phyloP scores from a whole-genome alignment of 2,113 vertebrate genomes.

The Talpa occidentalis region DNA sequence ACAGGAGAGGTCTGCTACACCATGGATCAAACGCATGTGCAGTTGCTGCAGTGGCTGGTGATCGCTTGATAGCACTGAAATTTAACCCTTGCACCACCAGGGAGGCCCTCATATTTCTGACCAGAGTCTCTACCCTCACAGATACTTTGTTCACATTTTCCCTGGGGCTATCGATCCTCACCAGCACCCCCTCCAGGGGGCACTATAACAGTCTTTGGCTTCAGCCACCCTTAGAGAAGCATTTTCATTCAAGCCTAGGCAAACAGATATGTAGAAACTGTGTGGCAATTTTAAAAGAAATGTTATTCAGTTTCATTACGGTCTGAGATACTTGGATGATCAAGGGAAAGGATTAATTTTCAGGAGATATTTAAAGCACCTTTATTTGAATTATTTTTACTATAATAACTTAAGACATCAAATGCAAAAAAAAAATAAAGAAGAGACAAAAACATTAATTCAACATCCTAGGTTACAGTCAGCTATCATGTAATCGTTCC shows the following conservation, averaged over 20 bases:
- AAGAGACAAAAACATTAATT: not conserved
- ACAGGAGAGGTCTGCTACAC: no score
- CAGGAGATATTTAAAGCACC: not conserved
- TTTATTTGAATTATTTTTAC: slow-evolving; percentile 14
- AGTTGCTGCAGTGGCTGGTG: no score
- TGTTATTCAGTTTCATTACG: not conserved
- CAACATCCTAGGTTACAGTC: not conserved
- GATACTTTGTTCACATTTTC: no score
- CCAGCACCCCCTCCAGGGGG: no score
- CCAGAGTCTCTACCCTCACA: no score
- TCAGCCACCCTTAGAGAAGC: not conserved
- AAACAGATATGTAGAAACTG: not conserved
- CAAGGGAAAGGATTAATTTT: not conserved
- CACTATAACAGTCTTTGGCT: no score
- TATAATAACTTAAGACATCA: not conserved
- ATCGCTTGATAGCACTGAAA: no score
- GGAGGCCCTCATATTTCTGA: no score
- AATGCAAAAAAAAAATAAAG: not conserved
- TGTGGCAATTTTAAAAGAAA: not conserved
- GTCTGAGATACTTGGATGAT: not conserved
- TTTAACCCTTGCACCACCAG: no score
- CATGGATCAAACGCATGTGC: no score
- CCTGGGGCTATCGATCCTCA: no score
- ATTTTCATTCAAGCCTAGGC: not conserved
- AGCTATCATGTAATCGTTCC: slow-evolving; percentile 49